Conservation (phyloP, 1,140 invertebrate species). For the Drosophila athabasca region DNA sequence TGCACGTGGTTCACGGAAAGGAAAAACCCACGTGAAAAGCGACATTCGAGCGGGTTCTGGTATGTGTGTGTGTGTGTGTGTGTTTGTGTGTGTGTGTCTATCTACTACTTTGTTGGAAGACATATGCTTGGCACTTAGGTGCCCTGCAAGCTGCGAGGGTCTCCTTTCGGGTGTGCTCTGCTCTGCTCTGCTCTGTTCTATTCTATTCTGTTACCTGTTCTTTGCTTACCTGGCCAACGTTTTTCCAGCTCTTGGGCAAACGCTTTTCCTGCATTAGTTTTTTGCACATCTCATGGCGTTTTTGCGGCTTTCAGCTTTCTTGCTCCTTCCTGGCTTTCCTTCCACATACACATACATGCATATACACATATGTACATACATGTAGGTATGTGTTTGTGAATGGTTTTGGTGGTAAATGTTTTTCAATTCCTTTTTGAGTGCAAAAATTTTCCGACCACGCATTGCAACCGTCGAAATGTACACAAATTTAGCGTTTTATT, state of each 20-base stretch:
- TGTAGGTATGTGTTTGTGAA: slow-evolving; percentile 47
- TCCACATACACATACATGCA: slow-evolving; percentile 11
- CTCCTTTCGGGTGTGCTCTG: slow-evolving; percentile 8
- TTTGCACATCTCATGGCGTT: slow-evolving; percentile 38
- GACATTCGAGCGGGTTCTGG: slow-evolving; percentile 19
- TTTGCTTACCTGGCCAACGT: too few species aligned
- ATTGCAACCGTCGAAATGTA: slow-evolving; percentile 62
- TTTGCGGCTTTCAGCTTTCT: slow-evolving; percentile 23
- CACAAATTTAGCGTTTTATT: slow-evolving; percentile 76
- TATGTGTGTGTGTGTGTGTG: slow-evolving; percentile 29
- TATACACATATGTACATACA: too few species aligned
- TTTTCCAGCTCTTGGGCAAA: too few species aligned
- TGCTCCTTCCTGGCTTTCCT: slow-evolving; percentile 16
- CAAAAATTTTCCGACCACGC: slow-evolving; percentile 28
- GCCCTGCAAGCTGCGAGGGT: slow-evolving; percentile 37
- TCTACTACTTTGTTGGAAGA: slow-evolving; percentile 56
- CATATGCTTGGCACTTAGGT: slow-evolving; percentile 74
- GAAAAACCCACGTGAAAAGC: slow-evolving; percentile 42
- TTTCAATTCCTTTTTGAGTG: slow-evolving; percentile 64
- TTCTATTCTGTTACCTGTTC: too few species aligned
- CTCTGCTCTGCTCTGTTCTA: neutral
- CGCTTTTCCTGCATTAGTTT: slow-evolving; percentile 46
- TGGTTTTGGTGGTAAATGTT: slow-evolving; percentile 74
- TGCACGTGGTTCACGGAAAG: slow-evolving; percentile 21
- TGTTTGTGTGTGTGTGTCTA: slow-evolving; percentile 34